A percentile compares a stretch with the other conserved stretches of the same genome.
Evolutionary conservation across 1,140 invertebrate genomes (phyloP).

Genomic region (Lethocerus indicus): DNA sequence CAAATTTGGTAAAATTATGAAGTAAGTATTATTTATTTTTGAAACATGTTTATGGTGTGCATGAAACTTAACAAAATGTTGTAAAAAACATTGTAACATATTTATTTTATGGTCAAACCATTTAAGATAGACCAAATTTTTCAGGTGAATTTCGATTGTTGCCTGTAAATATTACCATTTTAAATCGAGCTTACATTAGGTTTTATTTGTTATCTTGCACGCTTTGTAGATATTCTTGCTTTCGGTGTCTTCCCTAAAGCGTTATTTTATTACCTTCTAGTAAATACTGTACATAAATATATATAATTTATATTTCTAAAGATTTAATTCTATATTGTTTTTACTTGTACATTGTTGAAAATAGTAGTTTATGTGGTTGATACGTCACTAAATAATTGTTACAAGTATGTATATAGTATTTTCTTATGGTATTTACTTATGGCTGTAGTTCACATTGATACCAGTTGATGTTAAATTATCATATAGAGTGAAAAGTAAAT

Average conservation of each 20-base stretch:
- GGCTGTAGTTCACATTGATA: neutral
- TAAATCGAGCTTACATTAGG: neutral
- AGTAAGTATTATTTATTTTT: constrained; percentile 3
- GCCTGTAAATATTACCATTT: neutral
- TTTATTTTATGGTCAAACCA: constrained; percentile 4
- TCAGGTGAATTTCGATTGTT: neutral
- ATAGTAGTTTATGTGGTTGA: neutral
- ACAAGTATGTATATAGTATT: constrained; percentile 2
- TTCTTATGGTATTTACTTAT: neutral
- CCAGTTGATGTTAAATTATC: neutral
- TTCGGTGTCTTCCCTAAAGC: constrained; percentile 1
- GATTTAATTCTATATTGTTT: constrained; percentile 3
- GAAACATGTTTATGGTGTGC: neutral
- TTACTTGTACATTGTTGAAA: constrained; percentile 4
- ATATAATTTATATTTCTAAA: constrained; percentile 8
- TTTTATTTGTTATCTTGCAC: neutral
- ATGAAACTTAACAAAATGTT: neutral
- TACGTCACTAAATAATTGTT: constrained; percentile 1
- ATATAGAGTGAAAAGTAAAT: neutral
- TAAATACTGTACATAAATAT: constrained; percentile 4
- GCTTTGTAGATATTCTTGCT: neutral
- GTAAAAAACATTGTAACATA: neutral
- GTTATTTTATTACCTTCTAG: neutral
- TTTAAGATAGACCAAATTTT: neutral
- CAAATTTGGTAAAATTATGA: too few relatives aligned